Conservation (phyloP, 2,797 vertebrate species). For the Peromyscus melanophrys region DNA sequence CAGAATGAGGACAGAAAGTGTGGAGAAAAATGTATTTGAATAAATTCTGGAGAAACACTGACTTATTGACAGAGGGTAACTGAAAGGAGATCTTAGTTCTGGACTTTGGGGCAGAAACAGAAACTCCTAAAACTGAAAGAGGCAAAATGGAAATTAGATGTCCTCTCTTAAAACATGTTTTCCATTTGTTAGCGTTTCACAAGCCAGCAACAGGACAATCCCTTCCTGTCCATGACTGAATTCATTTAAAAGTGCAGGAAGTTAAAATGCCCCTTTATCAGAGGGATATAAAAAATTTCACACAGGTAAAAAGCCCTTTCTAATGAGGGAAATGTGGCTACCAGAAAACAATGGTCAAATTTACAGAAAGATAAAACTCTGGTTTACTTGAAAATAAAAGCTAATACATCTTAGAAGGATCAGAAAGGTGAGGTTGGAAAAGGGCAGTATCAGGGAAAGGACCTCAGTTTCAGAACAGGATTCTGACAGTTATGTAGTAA, state of each 20-base stretch:
- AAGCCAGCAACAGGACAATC: background rate
- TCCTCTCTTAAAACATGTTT: background rate
- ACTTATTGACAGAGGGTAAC: background rate
- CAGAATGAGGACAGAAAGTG: background rate
- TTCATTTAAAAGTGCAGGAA: background rate
- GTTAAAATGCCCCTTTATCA: background rate
- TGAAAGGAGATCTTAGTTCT: background rate
- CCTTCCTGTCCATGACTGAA: background rate
- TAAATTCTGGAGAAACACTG: background rate
- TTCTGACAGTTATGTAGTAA: background rate
- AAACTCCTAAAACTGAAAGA: background rate
- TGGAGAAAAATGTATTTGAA: background rate
- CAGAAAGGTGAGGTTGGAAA: background rate
- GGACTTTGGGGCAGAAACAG: background rate
- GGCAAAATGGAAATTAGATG: background rate
- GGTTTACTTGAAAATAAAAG: background rate
- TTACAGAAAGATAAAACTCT: background rate
- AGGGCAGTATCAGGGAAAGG: background rate
- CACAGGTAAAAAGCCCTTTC: background rate
- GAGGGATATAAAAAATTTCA: background rate
- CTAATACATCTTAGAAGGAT: background rate
- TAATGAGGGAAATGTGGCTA: background rate
- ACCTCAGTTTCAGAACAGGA: background rate
- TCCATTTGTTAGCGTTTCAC: background rate
- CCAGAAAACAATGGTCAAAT: background rate